phyloP scores from a whole-genome alignment of 2,888 invertebrate genomes.

The Lamproptera curius region DNA sequence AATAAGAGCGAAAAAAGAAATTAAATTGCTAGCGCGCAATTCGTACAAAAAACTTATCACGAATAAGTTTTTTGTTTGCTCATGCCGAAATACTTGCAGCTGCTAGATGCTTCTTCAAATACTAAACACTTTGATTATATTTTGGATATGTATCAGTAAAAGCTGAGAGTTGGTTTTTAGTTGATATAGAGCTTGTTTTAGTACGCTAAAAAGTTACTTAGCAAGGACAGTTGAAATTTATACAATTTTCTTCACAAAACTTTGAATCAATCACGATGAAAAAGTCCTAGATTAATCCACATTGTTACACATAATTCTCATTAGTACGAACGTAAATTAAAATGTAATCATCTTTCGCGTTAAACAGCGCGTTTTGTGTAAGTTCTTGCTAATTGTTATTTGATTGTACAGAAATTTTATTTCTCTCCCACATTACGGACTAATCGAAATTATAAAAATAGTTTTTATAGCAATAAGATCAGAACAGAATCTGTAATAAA shows the following conservation, averaged over 20 bases:
- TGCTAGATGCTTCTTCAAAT: no score
- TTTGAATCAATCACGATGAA: not conserved
- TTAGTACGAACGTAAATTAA: conserved; percentile 6
- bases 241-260: not conserved
- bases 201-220: not conserved
- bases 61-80: no score
- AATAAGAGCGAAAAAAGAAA: no score
- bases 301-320: conserved; percentile 3
- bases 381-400: conserved; percentile 13
- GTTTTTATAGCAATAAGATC: not conserved
- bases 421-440: no score
- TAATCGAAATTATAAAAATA: not conserved
- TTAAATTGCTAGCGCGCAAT: no score
- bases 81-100: no score
- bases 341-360: conserved; percentile 8
- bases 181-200: not conserved
- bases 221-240: not conserved
- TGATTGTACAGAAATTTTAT: conserved; percentile 11
- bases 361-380: conserved; percentile 1
- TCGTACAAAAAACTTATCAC: no score
- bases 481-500: not conserved
- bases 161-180: no score
- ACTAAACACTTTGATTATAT: no score
- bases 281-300: not conserved
- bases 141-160: no score